A percentile compares a stretch with the other conserved stretches of the same genome.
phyloP scores from a whole-genome alignment of 35 echinoderm and acorn worm species.

The Apostichopus californicus region DNA sequence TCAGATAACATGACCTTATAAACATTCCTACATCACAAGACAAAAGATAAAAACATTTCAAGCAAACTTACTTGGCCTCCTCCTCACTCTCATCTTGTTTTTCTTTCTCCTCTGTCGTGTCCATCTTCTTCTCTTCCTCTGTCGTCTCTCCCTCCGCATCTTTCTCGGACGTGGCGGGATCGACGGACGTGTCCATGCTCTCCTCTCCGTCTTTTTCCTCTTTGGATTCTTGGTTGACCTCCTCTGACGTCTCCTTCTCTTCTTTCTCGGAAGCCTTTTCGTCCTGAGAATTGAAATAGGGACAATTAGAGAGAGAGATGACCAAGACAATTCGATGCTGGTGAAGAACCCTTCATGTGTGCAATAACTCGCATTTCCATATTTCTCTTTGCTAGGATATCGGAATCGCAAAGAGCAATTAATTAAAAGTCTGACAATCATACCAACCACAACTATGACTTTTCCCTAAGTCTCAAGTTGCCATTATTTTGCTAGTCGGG shows the following conservation, averaged over 20 bases:
- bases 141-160: neutral
- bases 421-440: no score
- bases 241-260: neutral
- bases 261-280: neutral
- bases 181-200: conserved; percentile 59
- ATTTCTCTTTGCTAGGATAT: no score
- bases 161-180: conserved; percentile 27
- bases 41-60: neutral
- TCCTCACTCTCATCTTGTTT: neutral
- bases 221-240: neutral
- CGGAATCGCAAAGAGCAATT: no score
- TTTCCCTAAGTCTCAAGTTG: no score
- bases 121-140: conserved; percentile 58
- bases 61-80: conserved; percentile 18
- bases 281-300: neutral
- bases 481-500: no score
- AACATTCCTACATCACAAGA: no score
- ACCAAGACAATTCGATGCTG: no score
- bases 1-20: no score
- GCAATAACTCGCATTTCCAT: no score
- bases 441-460: no score
- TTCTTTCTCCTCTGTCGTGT: conserved; percentile 23
- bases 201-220: conserved; percentile 46
- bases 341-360: no score
- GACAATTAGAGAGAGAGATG: no score